These are phyloP conservation scores for Agrochola litura DNA, from an alignment of 2,888 invertebrate species.

Conservation along the genomic window DNA sequence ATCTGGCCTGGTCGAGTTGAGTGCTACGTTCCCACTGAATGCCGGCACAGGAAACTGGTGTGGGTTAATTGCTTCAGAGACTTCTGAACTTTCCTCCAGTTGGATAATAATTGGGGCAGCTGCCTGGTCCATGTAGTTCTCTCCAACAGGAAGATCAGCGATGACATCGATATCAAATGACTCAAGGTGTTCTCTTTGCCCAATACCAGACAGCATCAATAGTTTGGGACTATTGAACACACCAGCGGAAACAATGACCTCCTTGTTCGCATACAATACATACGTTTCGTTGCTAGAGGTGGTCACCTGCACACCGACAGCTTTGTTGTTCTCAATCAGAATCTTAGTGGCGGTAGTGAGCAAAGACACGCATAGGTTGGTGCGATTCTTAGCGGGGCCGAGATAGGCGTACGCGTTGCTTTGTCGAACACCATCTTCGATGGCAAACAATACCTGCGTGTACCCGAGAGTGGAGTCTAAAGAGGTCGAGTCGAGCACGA, in stretches of 20 bases:
- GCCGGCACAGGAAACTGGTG: constrained; percentile 55
- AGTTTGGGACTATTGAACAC: constrained; percentile 38
- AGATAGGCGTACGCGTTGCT: constrained; percentile 10
- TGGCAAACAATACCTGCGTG: constrained; percentile 22
- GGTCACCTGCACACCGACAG: constrained; percentile 44
- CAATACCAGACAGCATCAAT: constrained; percentile 53
- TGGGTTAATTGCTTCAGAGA: constrained; percentile 48
- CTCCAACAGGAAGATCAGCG: constrained; percentile 52
- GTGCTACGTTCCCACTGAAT: constrained; percentile 58
- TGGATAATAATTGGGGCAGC: constrained; percentile 20
- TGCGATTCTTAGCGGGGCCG: not conserved
- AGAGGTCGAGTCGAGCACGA: no score
- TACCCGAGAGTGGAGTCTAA: no score
- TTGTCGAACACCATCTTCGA: not conserved
- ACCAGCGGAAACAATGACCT: constrained; percentile 47
- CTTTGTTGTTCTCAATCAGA: constrained; percentile 21
- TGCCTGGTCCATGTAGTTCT: constrained; percentile 41
- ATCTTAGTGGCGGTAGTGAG: constrained; percentile 44
- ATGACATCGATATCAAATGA: constrained; percentile 27
- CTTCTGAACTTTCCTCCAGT: constrained; percentile 14
- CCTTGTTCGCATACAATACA: constrained; percentile 40
- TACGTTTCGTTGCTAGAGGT: constrained; percentile 15
- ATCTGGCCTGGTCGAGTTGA: constrained; percentile 62
- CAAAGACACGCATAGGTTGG: constrained; percentile 34
- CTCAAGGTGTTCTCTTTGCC: constrained; percentile 35